Evolutionary conservation across 2,888 invertebrate genomes (phyloP).

Genomic region (Nipponacmea schrenckii): DNA sequence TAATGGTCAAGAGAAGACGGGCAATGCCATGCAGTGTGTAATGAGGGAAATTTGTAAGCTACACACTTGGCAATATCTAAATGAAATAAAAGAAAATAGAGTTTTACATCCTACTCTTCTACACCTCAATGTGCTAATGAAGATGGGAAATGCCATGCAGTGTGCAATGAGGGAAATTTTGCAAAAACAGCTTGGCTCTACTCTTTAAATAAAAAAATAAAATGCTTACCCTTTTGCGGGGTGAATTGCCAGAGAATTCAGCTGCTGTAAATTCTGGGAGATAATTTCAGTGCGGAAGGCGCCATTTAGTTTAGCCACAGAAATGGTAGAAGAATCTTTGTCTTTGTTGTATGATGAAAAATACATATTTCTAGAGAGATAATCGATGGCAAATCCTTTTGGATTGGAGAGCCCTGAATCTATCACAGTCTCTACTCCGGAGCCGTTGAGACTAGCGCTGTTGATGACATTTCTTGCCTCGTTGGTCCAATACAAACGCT

Average conservation of each 20-base stretch:
- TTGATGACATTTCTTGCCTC: constrained; percentile 79
- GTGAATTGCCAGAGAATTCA: constrained; percentile 77
- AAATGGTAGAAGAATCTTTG: constrained; percentile 71
- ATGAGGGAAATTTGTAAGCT: too few relatives aligned
- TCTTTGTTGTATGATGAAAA: constrained; percentile 73
- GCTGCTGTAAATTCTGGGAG: constrained; percentile 42
- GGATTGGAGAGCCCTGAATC: constrained; percentile 74
- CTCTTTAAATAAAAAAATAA: too few relatives aligned
- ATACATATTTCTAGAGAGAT: constrained; percentile 82
- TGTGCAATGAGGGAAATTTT: too few relatives aligned
- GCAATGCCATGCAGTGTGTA: too few relatives aligned
- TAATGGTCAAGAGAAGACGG: too few relatives aligned
- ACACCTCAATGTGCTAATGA: too few relatives aligned
- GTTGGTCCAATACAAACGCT: constrained; percentile 81
- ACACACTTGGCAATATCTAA: too few relatives aligned
- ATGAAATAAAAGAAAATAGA: too few relatives aligned
- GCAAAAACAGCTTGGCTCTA: too few relatives aligned
- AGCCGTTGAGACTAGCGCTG: constrained; percentile 75
- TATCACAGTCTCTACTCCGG: constrained; percentile 78
- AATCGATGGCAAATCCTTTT: constrained; percentile 83
- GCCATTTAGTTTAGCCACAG: constrained; percentile 79
- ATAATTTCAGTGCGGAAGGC: constrained; percentile 74
- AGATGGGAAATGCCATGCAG: too few relatives aligned
- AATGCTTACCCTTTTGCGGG: constrained; percentile 72
- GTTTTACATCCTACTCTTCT: too few relatives aligned